Conservation (phyloP, 1,140 invertebrate species). For the Carcinoscorpius rotundicauda region DNA sequence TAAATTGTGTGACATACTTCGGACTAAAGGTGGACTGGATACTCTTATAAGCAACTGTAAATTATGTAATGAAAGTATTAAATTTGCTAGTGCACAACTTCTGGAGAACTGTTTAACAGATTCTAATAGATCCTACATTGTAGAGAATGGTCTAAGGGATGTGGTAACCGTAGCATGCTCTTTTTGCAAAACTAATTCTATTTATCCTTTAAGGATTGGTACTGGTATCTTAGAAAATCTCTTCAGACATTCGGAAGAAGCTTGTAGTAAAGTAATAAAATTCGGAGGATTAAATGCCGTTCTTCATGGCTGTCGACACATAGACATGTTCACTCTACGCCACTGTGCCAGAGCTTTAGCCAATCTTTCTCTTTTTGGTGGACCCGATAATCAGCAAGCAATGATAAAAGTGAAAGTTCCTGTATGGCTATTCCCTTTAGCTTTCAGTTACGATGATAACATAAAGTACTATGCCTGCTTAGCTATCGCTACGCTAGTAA, state of each 20-base stretch:
- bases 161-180: conserved; percentile 64
- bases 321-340: conserved; percentile 77
- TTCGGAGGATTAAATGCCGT: conserved; percentile 52
- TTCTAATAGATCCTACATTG: conserved; percentile 87
- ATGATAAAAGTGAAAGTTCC: conserved; percentile 95
- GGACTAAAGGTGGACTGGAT: conserved; percentile 74
- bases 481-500: conserved; percentile 89
- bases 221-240: conserved; percentile 93
- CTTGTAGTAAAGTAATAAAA: conserved; percentile 63
- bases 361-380: conserved; percentile 92
- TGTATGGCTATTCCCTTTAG: conserved; percentile 95
- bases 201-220: conserved; percentile 65
- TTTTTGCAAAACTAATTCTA: conserved; percentile 18
- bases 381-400: conserved; percentile 90
- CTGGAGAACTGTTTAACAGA: conserved; percentile 91
- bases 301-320: conserved; percentile 85
- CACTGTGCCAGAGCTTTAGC: conserved; percentile 93
- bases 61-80: conserved; percentile 50
- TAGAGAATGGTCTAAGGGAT: conserved; percentile 84
- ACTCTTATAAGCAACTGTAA: conserved; percentile 69
- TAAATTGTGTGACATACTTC: conserved; percentile 71
- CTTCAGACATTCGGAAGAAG: conserved; percentile 94
- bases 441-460: conserved; percentile 91
- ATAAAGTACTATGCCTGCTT: conserved; percentile 97
- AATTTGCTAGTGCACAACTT: conserved; percentile 71